Conservation (phyloP, 2,888 invertebrate genomes). For the Gonocerus acuteangulatus region DNA sequence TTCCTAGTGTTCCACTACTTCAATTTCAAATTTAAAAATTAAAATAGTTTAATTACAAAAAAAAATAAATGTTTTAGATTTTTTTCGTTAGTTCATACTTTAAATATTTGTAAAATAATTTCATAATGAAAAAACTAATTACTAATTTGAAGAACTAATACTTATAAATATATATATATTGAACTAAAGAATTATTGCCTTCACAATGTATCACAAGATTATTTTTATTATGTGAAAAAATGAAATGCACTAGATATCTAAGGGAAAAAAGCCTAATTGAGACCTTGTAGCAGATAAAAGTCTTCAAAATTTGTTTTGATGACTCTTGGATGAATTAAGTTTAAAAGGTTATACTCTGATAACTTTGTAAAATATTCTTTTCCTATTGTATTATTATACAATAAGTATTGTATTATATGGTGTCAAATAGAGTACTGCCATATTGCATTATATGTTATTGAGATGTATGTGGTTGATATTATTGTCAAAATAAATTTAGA, state of each 20-base stretch:
- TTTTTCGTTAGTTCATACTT: too few relatives aligned
- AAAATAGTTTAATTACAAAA: not conserved
- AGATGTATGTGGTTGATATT: constrained; percentile 33
- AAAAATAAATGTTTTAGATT: too few relatives aligned
- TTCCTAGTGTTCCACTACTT: too few relatives aligned
- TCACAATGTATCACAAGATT: not conserved
- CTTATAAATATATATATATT: too few relatives aligned
- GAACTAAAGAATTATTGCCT: not conserved
- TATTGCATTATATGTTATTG: constrained; percentile 31
- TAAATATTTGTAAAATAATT: too few relatives aligned
- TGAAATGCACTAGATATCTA: not conserved
- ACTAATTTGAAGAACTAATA: too few relatives aligned
- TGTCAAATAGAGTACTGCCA: constrained; percentile 33
- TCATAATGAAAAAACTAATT: too few relatives aligned
- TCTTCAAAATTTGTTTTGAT: not conserved
- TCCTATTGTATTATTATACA: constrained; percentile 29
- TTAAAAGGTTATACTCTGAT: constrained; percentile 9
- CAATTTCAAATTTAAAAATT: not conserved
- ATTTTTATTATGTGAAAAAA: not conserved
- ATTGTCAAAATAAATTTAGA: constrained; percentile 36
- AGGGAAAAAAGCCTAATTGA: not conserved
- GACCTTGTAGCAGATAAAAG: not conserved
- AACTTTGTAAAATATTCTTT: constrained; percentile 15
- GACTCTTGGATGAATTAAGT: not conserved
- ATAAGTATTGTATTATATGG: constrained; percentile 33